Evolutionary conservation across 2,113 vertebrate species (phyloP).

Genomic region (Coptodon rendalli): DNA sequence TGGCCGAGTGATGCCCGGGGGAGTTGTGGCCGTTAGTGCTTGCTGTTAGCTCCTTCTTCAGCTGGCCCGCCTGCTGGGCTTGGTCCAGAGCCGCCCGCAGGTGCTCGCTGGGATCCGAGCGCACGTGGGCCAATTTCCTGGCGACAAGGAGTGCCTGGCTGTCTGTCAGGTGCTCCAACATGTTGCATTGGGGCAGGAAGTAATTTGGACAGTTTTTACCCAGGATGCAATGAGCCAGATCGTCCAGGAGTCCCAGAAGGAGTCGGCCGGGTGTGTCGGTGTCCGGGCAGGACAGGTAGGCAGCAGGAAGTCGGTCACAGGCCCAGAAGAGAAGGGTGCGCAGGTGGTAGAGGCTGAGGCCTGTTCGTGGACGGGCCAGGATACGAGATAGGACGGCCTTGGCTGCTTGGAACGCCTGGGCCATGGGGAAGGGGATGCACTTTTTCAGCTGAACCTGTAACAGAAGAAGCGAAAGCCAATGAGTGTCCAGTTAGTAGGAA

Average conservation of each 20-base stretch:
- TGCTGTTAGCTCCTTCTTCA: slow-evolving; percentile 67
- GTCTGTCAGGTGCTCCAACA: slow-evolving; percentile 73
- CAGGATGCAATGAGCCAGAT: slow-evolving; percentile 78
- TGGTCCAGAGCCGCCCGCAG: slow-evolving; percentile 78
- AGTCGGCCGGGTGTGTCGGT: slow-evolving; percentile 74
- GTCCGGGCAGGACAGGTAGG: slow-evolving; percentile 72
- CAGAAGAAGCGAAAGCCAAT: not conserved
- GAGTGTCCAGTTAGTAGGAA: not conserved
- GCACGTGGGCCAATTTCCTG: slow-evolving; percentile 73
- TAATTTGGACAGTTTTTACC: slow-evolving; percentile 81
- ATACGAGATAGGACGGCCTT: slow-evolving; percentile 76
- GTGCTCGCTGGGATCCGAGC: slow-evolving; percentile 77
- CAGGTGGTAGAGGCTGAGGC: slow-evolving; percentile 81
- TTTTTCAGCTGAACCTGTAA: slow-evolving; percentile 79
- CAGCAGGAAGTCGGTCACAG: slow-evolving; percentile 78
- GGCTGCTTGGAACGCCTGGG: slow-evolving; percentile 80
- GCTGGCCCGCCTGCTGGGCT: slow-evolving; percentile 74
- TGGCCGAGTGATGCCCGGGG: slow-evolving; percentile 51
- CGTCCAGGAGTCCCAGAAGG: slow-evolving; percentile 80
- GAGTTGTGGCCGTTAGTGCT: slow-evolving; percentile 63
- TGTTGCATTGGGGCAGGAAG: slow-evolving; percentile 80
- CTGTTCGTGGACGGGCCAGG: slow-evolving; percentile 70
- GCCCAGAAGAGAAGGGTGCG: slow-evolving; percentile 83
- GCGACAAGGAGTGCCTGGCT: slow-evolving; percentile 69
- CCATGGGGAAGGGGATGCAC: slow-evolving; percentile 78